Base-by-base conservation (phyloP, 2,797 vertebrate species). In the Avahi laniger region DNA sequence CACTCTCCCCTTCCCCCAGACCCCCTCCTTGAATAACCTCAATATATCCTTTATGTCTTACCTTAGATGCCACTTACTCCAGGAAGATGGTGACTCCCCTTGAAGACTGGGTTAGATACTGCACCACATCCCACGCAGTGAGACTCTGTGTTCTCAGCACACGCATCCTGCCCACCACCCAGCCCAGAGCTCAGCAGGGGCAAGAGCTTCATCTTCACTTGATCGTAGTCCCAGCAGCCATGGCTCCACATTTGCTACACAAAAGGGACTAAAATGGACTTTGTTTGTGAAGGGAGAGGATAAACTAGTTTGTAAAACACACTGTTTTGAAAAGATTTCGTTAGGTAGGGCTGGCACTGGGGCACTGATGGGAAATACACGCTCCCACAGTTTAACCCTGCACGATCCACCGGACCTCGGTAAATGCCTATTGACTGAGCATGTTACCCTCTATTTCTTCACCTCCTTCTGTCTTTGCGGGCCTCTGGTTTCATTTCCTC, bases 101-200 rank as follows among this genome's bases (percentile, higher is more conserved):
- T 48, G 0, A 41, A 46, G 28, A 28, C 38, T 18, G 22, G 57
- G 2, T 33, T 54, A 28, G 30, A 20, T 2, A 5, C 5, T 15
- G 17, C 2, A 15, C 17, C 33, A 46, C 12, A 24, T 33, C n/a
- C 41, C 3, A 41, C 1, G 22, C 30, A 14, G 0, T 2, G 30
- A 0, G 5, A 28, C 33, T 65, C 50, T 2, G 46, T 28, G 1
- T 28, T 17, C 2, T 38, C 35, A 24, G 26, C 17, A 4, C 88
- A 14, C 3, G 10, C 5, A n/a, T 26, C 14, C n/a, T 28, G 28
- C 5, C 3, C 11, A 22, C 4, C 7, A 10, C 35, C 9, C 8
- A 65, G 30, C 1, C 4, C 57, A 6, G 9, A 9, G n/a, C 5
- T 9, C 17, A 12, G 4, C 5, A 14, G 33, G 1, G 30, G 30